phyloP scores from a whole-genome alignment of 2,113 vertebrate species.

The Heteronetta atricapilla region DNA sequence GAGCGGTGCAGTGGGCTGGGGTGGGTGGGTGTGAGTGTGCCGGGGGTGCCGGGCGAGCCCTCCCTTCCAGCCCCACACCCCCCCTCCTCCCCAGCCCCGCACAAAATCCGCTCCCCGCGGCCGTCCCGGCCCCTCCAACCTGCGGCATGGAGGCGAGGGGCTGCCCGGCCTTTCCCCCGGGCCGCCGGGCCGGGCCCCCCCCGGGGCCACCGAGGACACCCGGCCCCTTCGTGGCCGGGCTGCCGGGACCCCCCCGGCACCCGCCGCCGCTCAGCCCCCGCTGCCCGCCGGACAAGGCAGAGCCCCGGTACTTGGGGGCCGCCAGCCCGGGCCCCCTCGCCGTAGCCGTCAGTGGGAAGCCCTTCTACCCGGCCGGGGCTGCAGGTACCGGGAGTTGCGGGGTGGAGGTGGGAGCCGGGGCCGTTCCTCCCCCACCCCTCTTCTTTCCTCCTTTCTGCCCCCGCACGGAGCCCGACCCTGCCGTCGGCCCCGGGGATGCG shows the following conservation, averaged over 20 bases:
- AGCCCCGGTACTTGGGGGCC: conserved; percentile 79
- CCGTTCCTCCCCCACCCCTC: background rate
- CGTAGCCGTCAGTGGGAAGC: conserved; percentile 70
- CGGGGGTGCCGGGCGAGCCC: background rate
- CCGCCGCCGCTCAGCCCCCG: conserved; percentile 48
- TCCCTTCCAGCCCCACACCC: background rate
- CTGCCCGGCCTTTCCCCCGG: conserved; percentile 81
- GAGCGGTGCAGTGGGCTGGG: conserved; percentile 74
- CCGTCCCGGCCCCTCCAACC: background rate
- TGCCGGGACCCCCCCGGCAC: conserved; percentile 63
- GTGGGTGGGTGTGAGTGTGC: conserved; percentile 40
- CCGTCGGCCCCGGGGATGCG: background rate
- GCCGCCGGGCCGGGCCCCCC: conserved; percentile 23
- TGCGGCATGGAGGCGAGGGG: conserved; percentile 82
- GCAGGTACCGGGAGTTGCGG: conserved; percentile 68
- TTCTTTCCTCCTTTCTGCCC: background rate
- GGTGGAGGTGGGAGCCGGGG: background rate
- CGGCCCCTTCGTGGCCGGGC: background rate
- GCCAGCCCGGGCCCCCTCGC: conserved; percentile 74
- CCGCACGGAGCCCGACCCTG: background rate
- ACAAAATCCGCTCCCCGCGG: background rate
- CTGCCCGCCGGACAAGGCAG: conserved; percentile 73
- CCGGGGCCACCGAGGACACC: conserved; percentile 58
- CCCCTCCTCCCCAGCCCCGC: background rate
- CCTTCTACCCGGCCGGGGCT: conserved; percentile 76